phyloP scores from a whole-genome alignment of 2,888 invertebrate species.

The Amaurobius ferox region DNA sequence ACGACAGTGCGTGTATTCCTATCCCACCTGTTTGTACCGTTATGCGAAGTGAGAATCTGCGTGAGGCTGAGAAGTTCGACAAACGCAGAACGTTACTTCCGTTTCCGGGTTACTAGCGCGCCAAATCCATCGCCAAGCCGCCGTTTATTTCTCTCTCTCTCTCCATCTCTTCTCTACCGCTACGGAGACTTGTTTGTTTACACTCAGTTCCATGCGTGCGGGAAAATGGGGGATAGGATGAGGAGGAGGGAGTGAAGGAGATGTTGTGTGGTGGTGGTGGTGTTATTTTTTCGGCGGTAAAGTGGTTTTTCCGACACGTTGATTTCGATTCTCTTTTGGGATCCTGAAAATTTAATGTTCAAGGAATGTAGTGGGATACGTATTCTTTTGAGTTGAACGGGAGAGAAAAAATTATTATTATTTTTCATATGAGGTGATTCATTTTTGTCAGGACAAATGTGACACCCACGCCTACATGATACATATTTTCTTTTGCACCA shows the following conservation, averaged over 20 bases:
- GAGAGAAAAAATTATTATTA: no score
- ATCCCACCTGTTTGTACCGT: constrained; percentile 68
- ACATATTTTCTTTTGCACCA: no score
- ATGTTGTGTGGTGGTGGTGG: neutral
- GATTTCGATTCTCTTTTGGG: neutral
- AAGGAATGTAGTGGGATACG: neutral
- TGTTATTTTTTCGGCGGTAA: neutral
- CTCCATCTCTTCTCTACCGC: constrained; percentile 19
- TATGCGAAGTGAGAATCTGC: constrained; percentile 43
- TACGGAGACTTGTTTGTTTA: constrained; percentile 62
- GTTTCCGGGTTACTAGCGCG: constrained; percentile 54
- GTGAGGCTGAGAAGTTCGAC: constrained; percentile 37
- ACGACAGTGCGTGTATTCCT: constrained; percentile 18
- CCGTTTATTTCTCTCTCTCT: constrained; percentile 5
- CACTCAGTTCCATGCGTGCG: constrained; percentile 28
- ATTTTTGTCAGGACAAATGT: no score
- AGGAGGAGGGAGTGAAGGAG: neutral
- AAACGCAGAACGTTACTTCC: constrained; percentile 47
- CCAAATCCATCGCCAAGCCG: constrained; percentile 41
- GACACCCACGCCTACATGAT: no score
- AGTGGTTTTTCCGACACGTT: constrained; percentile 28
- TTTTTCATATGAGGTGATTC: no score
- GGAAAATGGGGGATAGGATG: neutral
- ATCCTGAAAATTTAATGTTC: constrained; percentile 7
- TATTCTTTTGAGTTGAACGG: no score